A percentile compares a stretch with the other conserved stretches of the same genome.
These are phyloP conservation scores for Synchiropus splendidus DNA, from an alignment of 2,113 vertebrate genomes.

Conservation along the genomic window DNA sequence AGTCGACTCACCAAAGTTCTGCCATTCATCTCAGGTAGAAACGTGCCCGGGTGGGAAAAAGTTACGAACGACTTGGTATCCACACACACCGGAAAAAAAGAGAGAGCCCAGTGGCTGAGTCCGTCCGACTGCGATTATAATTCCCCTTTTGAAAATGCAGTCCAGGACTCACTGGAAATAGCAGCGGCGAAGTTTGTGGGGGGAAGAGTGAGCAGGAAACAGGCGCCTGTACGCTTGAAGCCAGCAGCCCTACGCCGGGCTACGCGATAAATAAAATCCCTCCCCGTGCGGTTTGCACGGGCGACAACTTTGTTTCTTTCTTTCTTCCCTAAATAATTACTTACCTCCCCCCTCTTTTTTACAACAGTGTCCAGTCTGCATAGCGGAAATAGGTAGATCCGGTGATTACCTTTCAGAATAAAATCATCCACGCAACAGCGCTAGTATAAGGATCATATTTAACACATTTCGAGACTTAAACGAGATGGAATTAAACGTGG, in stretches of 20 bases:
- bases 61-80: neutral
- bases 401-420: slow-evolving; percentile 6
- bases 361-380: slow-evolving; percentile 1
- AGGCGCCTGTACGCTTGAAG: slow-evolving; percentile 12
- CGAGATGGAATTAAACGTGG: too few relatives aligned
- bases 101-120: slow-evolving; percentile 8
- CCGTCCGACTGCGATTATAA: slow-evolving; percentile 39
- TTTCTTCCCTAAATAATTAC: slow-evolving; percentile 65
- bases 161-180: slow-evolving; percentile 15
- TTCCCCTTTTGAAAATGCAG: slow-evolving; percentile 31
- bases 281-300: slow-evolving; percentile 45
- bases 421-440: neutral
- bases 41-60: neutral
- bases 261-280: slow-evolving; percentile 41
- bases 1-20: slow-evolving; percentile 34
- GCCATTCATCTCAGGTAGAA: slow-evolving; percentile 38
- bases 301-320: slow-evolving; percentile 67
- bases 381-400: neutral
- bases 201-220: neutral
- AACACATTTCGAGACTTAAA: too few relatives aligned
- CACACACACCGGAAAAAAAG: neutral
- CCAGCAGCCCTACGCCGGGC: slow-evolving; percentile 19
- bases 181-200: slow-evolving; percentile 37
- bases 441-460: too few relatives aligned
- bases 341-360: slow-evolving; percentile 58